Evolutionary conservation across 2,888 invertebrate genomes (phyloP).

Genomic region (Hirtodrosophila histrioides): DNA sequence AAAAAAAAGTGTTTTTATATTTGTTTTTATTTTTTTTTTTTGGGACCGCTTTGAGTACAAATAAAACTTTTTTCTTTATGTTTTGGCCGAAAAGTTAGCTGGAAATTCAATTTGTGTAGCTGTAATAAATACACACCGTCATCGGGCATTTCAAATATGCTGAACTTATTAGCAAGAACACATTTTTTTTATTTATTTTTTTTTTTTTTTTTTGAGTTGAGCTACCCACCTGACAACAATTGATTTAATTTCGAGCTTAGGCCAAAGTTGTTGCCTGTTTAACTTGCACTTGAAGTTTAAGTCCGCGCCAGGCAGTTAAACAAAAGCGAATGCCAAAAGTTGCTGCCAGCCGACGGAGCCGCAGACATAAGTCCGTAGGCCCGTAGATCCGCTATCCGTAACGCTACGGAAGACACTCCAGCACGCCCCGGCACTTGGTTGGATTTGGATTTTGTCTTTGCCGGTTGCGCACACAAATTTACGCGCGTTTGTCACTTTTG

Average conservation of each 20-base stretch:
- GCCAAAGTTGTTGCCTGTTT: constrained; percentile 36
- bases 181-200: constrained; percentile 22
- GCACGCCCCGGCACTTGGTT: constrained; percentile 68
- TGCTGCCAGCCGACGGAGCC: constrained; percentile 33
- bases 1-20: constrained; percentile 42
- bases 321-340: constrained; percentile 56
- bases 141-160: constrained; percentile 38
- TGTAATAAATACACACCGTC: constrained; percentile 43
- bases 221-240: constrained; percentile 48
- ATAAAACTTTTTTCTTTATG: constrained; percentile 52
- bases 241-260: constrained; percentile 38
- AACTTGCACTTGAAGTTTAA: constrained; percentile 40
- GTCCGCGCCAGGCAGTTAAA: constrained; percentile 40
- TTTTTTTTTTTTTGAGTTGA: background rate
- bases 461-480: constrained; percentile 34
- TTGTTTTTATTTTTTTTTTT: constrained; percentile 15
- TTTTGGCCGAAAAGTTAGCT: constrained; percentile 56
- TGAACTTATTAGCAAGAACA: constrained; percentile 60
- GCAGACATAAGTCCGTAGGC: constrained; percentile 28
- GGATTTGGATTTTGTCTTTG: constrained; percentile 33
- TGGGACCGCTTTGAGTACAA: constrained; percentile 45
- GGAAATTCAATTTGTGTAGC: constrained; percentile 67
- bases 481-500: constrained; percentile 17
- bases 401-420: constrained; percentile 47
- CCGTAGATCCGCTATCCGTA: constrained; percentile 20